A percentile compares a stretch with the other conserved stretches of the same genome.
Conservation (phyloP, 1,140 invertebrate genomes). For the Listronotus oregonensis region DNA sequence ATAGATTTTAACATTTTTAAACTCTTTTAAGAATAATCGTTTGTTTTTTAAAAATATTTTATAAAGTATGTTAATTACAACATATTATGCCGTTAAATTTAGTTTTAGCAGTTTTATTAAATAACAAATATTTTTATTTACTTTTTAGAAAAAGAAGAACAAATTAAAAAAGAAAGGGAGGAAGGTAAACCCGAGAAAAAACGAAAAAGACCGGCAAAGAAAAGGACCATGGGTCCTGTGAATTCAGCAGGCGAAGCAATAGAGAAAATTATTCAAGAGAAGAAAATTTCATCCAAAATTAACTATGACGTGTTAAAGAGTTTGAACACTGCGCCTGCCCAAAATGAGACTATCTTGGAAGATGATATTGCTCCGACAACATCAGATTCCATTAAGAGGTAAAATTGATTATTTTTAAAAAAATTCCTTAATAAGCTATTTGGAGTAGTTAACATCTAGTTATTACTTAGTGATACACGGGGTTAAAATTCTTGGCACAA, state of each 20-base stretch:
- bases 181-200: conserved; percentile 81
- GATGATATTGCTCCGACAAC: conserved; percentile 31
- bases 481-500: too few relatives aligned
- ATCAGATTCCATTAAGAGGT: conserved; percentile 37
- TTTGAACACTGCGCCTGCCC: conserved; percentile 65
- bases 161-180: conserved; percentile 71
- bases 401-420: too few relatives aligned
- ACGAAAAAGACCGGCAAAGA: conserved; percentile 67
- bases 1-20: too few relatives aligned
- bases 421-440: too few relatives aligned
- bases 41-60: too few relatives aligned
- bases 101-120: background rate
- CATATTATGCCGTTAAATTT: too few relatives aligned
- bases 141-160: conserved; percentile 75
- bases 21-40: too few relatives aligned
- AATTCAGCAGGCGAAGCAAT: conserved; percentile 91
- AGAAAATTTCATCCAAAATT: conserved; percentile 94
- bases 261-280: conserved; percentile 92
- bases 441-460: too few relatives aligned
- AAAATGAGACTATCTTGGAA: conserved; percentile 29
- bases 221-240: conserved; percentile 63
- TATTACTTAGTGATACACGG: too few relatives aligned
- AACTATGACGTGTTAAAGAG: conserved; percentile 96
- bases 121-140: background rate
- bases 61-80: too few relatives aligned